These are phyloP conservation scores for Melipona bicolor DNA, from an alignment of 2,888 invertebrate species.

Conservation along the genomic window DNA sequence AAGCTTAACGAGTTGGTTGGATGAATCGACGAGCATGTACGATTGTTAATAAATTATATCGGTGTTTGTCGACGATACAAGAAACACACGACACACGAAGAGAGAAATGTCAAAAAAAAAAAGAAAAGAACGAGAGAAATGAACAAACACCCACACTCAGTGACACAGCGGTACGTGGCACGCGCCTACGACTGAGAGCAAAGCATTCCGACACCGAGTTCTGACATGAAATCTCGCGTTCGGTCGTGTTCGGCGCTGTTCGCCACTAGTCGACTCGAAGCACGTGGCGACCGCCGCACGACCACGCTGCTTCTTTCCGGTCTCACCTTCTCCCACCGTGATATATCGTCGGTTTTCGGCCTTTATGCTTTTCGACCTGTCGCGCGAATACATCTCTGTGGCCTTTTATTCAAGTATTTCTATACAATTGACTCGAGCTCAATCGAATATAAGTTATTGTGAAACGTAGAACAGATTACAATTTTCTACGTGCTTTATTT, in stretches of 20 bases:
- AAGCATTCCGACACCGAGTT: slow-evolving; percentile 78
- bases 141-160: neutral
- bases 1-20: neutral
- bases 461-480: too few species aligned
- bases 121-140: neutral
- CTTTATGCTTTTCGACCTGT: neutral
- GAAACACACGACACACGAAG: neutral
- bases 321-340: neutral
- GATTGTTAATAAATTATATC: too few species aligned
- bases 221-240: slow-evolving; percentile 73
- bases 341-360: neutral
- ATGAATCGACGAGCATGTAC: too few species aligned
- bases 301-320: slow-evolving; percentile 52
- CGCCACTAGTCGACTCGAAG: slow-evolving; percentile 68
- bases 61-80: neutral
- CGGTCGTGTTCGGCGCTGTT: slow-evolving; percentile 66
- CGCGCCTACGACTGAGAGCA: slow-evolving; percentile 79
- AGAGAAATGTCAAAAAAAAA: slow-evolving; percentile 15
- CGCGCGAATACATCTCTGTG: neutral
- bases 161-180: slow-evolving; percentile 70
- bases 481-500: too few species aligned
- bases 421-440: neutral
- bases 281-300: slow-evolving; percentile 73
- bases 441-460: neutral
- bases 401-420: neutral